These are phyloP conservation scores for Dasyprocta punctata DNA, from an alignment of 2,113 vertebrate species.

Conservation along the genomic window DNA sequence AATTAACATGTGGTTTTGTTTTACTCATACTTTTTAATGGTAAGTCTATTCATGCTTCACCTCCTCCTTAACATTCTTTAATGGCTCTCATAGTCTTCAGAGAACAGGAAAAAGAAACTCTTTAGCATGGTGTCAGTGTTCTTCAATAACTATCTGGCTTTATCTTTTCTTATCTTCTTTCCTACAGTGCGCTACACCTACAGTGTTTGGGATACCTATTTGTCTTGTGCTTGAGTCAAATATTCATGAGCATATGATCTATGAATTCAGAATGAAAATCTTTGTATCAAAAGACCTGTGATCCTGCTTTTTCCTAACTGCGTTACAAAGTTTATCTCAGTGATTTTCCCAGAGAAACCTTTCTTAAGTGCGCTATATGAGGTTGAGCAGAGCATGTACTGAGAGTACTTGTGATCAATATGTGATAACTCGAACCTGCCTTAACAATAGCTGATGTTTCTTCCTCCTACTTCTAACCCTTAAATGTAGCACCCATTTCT, in stretches of 20 bases:
- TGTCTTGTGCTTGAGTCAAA: not conserved
- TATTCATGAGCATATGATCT: not conserved
- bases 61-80: not conserved
- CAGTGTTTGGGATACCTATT: not conserved
- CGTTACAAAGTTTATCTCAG: not conserved
- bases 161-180: not conserved
- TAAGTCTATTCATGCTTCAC: not conserved
- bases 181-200: not conserved
- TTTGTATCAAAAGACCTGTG: not conserved
- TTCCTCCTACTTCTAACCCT: not conserved
- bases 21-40: not conserved
- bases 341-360: not conserved
- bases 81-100: not conserved
- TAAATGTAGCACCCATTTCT: not conserved
- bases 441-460: not conserved
- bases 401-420: not conserved
- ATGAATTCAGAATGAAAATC: not conserved
- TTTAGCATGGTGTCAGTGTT: not conserved
- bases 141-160: not conserved
- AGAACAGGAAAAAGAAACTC: not conserved
- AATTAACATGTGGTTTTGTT: not conserved
- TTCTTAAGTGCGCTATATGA: not conserved
- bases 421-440: not conserved
- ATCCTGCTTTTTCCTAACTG: not conserved
- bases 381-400: not conserved